Evolutionary conservation across 2,888 invertebrate genomes (phyloP), one percentile per base, ranked within the genome.

Genomic region (Diaperis boleti): DNA sequence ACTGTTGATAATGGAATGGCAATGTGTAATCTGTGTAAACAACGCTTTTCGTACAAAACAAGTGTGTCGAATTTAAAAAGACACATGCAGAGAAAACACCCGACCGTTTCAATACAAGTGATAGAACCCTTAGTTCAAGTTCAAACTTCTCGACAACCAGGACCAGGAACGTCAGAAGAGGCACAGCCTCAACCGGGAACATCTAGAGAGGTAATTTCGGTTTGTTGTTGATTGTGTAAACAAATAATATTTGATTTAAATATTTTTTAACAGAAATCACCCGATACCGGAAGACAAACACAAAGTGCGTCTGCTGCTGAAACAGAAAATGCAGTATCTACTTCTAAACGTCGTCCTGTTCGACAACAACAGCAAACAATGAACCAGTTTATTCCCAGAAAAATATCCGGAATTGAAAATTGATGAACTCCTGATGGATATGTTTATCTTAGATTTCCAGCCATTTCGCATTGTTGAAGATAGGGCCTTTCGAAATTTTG

Each of bases 1-100:
- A n/a, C n/a, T n/a, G n/a, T n/a, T n/a, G n/a, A n/a, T n/a, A n/a
- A n/a, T n/a, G n/a, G n/a, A n/a, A n/a, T n/a, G n/a, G n/a, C n/a
- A n/a, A n/a, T n/a, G n/a, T 72, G 57, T 15, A 55, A 55, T 10
- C 15, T 33, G 60, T 72, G 7, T 65, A 69, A 42, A 67, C 66
- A 55, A 65, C 62, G 35, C 50, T 50, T 20, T 55, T 67, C 13
- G 54, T 73, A 8, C 62, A 47, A 14, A 62, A 39, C 42, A 42
- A 67, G 50, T 31, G 70, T 18, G 26, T 61, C 10, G 64, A 59
- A 63, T 35, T 37, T 54, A 10, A 63, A 66, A 64, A 59, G 67
- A 22, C 70, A 72, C 64, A 68, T 68, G 29, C 67, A 54, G 1
- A 71, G 68, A 42, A 67, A 64, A 10, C 66, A 69, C 4, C 65